Evolutionary conservation across 1,140 invertebrate genomes (phyloP), one percentile per base, ranked within the genome.

Genomic region (Neelides sp.): DNA sequence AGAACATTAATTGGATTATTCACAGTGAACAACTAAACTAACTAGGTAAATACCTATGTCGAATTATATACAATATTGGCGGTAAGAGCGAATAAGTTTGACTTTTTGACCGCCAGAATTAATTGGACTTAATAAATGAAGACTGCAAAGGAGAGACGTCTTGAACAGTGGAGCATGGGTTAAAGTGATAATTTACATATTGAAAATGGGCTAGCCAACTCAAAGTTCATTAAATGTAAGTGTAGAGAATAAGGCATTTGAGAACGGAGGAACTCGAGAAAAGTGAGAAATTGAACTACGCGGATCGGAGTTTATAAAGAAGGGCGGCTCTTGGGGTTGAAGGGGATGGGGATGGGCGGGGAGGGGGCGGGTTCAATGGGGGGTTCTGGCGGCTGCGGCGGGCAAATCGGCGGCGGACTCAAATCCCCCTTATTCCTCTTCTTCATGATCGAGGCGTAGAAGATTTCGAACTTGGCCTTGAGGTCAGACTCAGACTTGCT

Each of bases 401-500:
- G 30, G 30, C 8, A 22, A 39, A 23, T 47, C 43, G 40, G n/a
- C 23, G 32, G 39, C 47, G 24, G 48, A 35, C 19, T 42, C 52
- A 46, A 46, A n/a, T n/a, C n/a, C n/a, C n/a, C n/a, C n/a, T 15
- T 46, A 32, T 34, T 23, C 12, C 3, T 35, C 8, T 13, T 24
- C 23, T 46, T 20, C 2, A 13, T 43, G 22, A 61, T 61, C 13
- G 59, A 61, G 32, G 52, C 41, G 49, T 62, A 63, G 41, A 65
- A 65, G 24, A 60, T 48, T 52, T 65, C 62, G 37, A 65, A 65
- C 47, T 63, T 63, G 13, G 57, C 57, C 26, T 64, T 63, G 4
- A 65, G 54, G 41, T 65, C 64, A 17, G 59, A 55, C 46, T 65
- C 64, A 12, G 63, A 64, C 43, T 59, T 63, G 49, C 52, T 58